A percentile compares a stretch with the other conserved stretches of the same genome.
These are phyloP conservation scores for Catonia carolina DNA, from an alignment of 2,888 invertebrate genomes.

Conservation along the genomic window DNA sequence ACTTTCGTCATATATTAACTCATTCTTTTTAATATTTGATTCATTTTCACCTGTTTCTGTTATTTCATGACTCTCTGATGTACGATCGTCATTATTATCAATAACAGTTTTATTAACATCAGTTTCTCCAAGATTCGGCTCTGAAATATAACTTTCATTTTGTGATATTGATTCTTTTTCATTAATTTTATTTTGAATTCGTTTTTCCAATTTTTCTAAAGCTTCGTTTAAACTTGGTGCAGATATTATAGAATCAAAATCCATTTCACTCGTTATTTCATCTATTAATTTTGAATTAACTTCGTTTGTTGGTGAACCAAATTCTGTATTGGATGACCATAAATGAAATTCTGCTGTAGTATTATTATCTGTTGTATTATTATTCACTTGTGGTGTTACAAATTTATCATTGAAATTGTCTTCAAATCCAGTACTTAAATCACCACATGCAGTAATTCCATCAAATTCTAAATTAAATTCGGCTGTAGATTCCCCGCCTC, in stretches of 20 bases:
- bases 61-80: no score
- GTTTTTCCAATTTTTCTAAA: constrained; percentile 20
- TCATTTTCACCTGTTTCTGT: no score
- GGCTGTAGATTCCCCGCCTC: constrained; percentile 3
- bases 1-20: no score
- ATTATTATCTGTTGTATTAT: constrained; percentile 5
- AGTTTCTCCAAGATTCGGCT: no score
- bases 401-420: constrained; percentile 9
- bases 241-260: constrained; percentile 25
- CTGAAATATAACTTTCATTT: no score
- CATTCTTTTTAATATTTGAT: no score
- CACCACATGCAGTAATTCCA: no score
- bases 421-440: neutral
- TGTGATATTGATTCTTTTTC: neutral
- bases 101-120: no score
- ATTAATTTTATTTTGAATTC: constrained; percentile 19
- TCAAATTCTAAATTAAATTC: no score
- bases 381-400: constrained; percentile 5
- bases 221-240: constrained; percentile 25
- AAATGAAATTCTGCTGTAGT: constrained; percentile 15
- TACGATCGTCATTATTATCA: no score
- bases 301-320: constrained; percentile 11
- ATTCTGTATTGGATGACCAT: constrained; percentile 22
- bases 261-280: constrained; percentile 14
- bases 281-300: neutral